These are phyloP conservation scores for Rhynchophorus ferrugineus DNA, from an alignment of 1,140 invertebrate species.

Conservation along the genomic window DNA sequence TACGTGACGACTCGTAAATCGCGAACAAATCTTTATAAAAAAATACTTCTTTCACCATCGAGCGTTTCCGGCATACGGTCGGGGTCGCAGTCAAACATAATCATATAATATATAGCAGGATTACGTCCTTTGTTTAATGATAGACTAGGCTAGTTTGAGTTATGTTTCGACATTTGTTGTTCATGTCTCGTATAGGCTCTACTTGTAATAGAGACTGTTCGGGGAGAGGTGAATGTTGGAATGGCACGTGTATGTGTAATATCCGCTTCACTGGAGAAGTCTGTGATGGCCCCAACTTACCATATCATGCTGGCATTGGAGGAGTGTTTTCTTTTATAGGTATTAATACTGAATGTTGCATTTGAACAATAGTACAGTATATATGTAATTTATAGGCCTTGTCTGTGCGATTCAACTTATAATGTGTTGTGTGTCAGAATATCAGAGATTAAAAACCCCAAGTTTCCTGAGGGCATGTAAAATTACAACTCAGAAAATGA, in stretches of 20 bases:
- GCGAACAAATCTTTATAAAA: too few species aligned
- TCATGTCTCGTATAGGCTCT: constrained; percentile 37
- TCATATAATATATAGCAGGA: too few species aligned
- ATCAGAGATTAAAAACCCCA: constrained; percentile 72
- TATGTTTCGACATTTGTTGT: constrained; percentile 38
- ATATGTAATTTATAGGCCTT: constrained; percentile 47
- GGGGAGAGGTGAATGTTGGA: constrained; percentile 84
- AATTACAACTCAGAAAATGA: constrained; percentile 84
- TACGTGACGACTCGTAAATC: too few species aligned
- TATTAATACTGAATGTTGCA: constrained; percentile 35
- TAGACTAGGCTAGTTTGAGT: too few species aligned
- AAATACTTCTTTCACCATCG: too few species aligned
- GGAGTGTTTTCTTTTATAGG: constrained; percentile 65
- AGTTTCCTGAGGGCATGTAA: constrained; percentile 71
- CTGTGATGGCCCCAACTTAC: constrained; percentile 54
- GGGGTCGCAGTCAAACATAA: too few species aligned
- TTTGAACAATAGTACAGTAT: neutral
- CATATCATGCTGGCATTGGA: constrained; percentile 65
- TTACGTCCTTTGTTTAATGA: too few species aligned
- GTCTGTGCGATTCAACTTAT: constrained; percentile 81
- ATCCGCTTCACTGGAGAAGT: constrained; percentile 60
- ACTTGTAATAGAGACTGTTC: constrained; percentile 61
- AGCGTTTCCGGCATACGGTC: too few species aligned
- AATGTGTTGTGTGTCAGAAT: constrained; percentile 76
- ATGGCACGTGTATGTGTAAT: constrained; percentile 85